Conservation (phyloP, 2,797 vertebrate genomes). For the Squalus acanthias region DNA sequence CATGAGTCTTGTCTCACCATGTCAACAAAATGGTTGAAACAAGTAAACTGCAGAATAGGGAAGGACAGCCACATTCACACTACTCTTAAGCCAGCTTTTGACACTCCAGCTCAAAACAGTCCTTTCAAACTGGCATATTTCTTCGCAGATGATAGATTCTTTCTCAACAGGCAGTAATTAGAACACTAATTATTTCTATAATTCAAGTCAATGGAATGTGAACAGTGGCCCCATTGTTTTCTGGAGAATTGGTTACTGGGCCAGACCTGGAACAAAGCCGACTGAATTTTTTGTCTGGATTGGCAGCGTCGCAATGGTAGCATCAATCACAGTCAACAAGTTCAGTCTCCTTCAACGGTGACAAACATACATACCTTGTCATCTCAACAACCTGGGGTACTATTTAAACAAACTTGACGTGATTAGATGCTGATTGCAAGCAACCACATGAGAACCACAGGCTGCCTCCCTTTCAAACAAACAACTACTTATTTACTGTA, state of each 20-base stretch:
- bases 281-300: not conserved
- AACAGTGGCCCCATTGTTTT: not conserved
- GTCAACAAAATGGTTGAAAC: not conserved
- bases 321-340: not conserved
- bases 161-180: not conserved
- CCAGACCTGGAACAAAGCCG: not conserved
- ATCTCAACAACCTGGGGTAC: not conserved
- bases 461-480: not conserved
- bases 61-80: not conserved
- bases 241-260: not conserved
- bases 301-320: not conserved
- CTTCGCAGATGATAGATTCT: not conserved
- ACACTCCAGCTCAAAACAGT: not conserved
- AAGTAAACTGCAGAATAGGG: not conserved
- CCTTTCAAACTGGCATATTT: not conserved
- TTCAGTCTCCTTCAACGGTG: not conserved
- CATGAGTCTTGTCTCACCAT: not conserved
- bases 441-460: not conserved
- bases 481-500: not conserved
- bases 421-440: not conserved
- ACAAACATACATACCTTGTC: not conserved
- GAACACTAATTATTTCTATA: not conserved
- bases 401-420: not conserved
- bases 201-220: not conserved
- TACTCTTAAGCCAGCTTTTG: not conserved